phyloP scores from a whole-genome alignment of 2,113 vertebrate genomes.

The Anoura caudifer region DNA sequence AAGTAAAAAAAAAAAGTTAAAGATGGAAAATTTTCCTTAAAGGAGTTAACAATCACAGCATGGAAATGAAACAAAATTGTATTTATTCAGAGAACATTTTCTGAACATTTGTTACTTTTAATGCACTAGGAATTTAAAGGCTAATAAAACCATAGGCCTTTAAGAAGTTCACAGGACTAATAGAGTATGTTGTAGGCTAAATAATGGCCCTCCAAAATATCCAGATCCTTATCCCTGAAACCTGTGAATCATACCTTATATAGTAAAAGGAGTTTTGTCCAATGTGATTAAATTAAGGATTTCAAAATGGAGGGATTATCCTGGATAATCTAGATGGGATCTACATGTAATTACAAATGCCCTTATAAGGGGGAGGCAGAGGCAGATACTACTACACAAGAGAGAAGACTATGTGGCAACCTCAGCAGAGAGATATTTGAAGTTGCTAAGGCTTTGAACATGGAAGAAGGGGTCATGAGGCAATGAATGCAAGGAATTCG shows the following conservation, averaged over 20 bases:
- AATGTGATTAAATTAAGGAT: neutral
- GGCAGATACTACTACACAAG: neutral
- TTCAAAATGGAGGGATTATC: neutral
- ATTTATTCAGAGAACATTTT: neutral
- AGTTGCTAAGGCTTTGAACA: neutral
- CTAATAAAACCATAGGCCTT: neutral
- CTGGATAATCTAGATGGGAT: neutral
- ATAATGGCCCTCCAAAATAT: neutral
- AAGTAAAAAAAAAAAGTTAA: neutral
- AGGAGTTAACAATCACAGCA: neutral
- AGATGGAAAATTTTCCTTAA: neutral
- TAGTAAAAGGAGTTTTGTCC: neutral
- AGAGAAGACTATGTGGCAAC: neutral
- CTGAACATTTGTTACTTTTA: neutral
- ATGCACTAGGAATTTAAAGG: neutral
- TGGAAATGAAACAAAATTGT: neutral
- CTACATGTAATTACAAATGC: neutral
- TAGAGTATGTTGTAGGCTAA: neutral
- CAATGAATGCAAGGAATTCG: neutral
- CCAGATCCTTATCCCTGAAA: neutral
- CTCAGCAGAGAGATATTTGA: neutral
- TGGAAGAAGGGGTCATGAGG: neutral
- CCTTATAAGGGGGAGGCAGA: neutral
- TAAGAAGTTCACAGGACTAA: neutral
- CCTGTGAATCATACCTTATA: neutral